Percentiles rank a stretch among this genome's conserved stretches.
These are phyloP conservation scores for Lateolabrax maculatus DNA, from an alignment of 2,797 vertebrate species.

Conservation along the genomic window DNA sequence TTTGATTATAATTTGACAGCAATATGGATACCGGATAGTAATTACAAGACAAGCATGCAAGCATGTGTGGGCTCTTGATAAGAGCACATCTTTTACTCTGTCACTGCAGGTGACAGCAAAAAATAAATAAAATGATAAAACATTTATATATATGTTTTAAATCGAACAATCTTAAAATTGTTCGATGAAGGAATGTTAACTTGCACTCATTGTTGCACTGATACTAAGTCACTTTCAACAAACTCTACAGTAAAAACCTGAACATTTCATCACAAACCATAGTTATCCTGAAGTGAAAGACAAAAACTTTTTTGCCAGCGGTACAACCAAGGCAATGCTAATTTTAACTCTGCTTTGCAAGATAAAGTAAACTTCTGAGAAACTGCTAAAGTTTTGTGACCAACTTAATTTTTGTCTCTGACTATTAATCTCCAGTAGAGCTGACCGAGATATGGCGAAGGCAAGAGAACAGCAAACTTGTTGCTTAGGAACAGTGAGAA, in stretches of 20 bases:
- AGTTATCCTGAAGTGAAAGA: constrained; percentile 2
- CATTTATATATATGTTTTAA: too few species aligned
- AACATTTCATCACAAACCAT: neutral
- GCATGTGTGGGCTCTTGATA: neutral
- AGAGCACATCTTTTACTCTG: neutral
- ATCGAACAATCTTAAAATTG: too few species aligned
- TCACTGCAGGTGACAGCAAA: neutral
- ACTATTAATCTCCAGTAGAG: constrained; percentile 67
- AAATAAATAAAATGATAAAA: too few species aligned
- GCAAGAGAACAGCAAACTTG: constrained; percentile 75
- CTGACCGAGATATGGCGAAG: constrained; percentile 47
- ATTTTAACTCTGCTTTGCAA: constrained; percentile 29
- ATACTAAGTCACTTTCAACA: neutral
- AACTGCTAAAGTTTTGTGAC: constrained; percentile 65
- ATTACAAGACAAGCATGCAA: constrained; percentile 10
- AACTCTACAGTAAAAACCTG: neutral
- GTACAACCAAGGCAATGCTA: neutral
- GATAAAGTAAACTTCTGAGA: constrained; percentile 37
- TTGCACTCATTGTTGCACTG: neutral
- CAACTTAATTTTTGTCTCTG: constrained; percentile 64
- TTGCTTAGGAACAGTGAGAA: constrained; percentile 85
- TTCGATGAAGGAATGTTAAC: neutral
- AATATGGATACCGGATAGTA: constrained; percentile 5
- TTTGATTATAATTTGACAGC: constrained; percentile 20
- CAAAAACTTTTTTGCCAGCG: neutral